These are phyloP conservation scores for Chrysolina americana DNA, from an alignment of 2,888 invertebrate genomes.

Conservation along the genomic window DNA sequence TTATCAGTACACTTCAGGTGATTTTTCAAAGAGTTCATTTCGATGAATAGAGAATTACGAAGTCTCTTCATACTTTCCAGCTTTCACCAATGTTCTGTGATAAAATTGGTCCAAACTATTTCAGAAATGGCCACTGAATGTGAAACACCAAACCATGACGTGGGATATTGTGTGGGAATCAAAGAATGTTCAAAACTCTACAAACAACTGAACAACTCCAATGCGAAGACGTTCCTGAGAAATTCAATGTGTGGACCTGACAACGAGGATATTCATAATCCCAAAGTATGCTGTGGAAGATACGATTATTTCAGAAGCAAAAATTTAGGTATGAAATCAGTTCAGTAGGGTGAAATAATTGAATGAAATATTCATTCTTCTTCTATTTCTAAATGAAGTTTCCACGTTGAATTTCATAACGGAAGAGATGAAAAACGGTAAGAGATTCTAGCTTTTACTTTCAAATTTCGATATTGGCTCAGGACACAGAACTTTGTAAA, in stretches of 20 bases:
- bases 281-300: constrained; percentile 65
- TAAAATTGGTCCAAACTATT: constrained; percentile 20
- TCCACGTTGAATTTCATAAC: too few species aligned
- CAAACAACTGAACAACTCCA: constrained; percentile 54
- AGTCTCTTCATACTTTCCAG: too few species aligned
- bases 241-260: constrained; percentile 60
- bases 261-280: constrained; percentile 54
- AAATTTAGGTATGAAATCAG: constrained; percentile 11
- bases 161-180: constrained; percentile 68
- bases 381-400: background rate
- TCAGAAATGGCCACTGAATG: constrained; percentile 65
- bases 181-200: constrained; percentile 66
- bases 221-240: constrained; percentile 57
- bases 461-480: too few species aligned
- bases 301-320: constrained; percentile 48
- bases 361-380: constrained; percentile 19
- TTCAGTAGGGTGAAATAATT: background rate
- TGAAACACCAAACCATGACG: constrained; percentile 65
- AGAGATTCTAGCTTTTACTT: too few species aligned
- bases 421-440: too few species aligned
- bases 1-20: too few species aligned
- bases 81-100: too few species aligned
- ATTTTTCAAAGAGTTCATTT: too few species aligned
- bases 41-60: too few species aligned
- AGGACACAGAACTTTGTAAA: too few species aligned